Conservation (phyloP, 2,797 vertebrate genomes). For the Pipistrellus nathusii region DNA sequence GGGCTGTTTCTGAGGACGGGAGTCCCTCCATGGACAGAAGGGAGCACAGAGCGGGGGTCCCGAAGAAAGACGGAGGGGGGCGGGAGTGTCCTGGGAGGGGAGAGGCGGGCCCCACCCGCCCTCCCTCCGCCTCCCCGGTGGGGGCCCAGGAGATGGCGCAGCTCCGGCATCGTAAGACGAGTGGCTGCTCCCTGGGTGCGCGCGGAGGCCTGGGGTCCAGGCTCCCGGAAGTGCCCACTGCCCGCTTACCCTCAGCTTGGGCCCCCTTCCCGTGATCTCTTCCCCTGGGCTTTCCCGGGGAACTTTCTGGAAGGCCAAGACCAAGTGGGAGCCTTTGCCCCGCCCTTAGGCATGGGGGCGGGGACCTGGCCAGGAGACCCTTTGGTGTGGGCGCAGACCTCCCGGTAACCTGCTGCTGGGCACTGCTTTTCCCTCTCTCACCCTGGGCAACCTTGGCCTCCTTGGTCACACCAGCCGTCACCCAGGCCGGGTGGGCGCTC, state of each 20-base stretch:
- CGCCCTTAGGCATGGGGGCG: no score
- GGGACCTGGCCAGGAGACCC: background rate
- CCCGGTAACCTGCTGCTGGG: background rate
- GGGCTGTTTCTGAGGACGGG: background rate
- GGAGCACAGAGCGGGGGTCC: background rate
- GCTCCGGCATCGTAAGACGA: no score
- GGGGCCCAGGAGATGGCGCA: background rate
- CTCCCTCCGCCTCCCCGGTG: background rate
- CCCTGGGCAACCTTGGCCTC: background rate
- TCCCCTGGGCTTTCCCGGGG: background rate
- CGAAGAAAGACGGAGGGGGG: background rate
- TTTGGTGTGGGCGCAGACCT: background rate
- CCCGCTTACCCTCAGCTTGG: background rate
- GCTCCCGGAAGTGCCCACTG: background rate
- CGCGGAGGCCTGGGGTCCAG: background rate
- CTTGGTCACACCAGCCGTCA: background rate
- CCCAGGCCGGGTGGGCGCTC: background rate
- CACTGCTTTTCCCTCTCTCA: background rate
- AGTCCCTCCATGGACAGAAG: background rate
- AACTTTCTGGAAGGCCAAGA: conserved; percentile 51
- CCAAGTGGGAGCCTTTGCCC: background rate
- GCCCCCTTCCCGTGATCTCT: background rate
- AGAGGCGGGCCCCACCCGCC: no score
- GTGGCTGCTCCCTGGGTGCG: background rate
- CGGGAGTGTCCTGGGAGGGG: background rate